Percentiles rank a stretch among this genome's conserved stretches.
Evolutionary conservation across 1,140 invertebrate genomes (phyloP).

Genomic region (Dendrolimus kikuchii): DNA sequence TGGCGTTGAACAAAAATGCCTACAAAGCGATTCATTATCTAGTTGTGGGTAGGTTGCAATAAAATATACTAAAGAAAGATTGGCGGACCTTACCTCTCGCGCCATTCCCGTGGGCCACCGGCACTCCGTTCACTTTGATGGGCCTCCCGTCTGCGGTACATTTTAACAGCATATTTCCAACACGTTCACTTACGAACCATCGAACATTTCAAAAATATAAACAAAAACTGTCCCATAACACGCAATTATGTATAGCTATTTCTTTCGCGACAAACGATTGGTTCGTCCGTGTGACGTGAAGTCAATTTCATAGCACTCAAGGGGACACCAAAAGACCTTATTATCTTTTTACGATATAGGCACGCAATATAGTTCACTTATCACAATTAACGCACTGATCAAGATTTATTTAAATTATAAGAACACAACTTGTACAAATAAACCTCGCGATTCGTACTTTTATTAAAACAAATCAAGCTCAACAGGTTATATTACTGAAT

Average conservation of each 20-base stretch:
- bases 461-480: constrained; percentile 12
- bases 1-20: neutral
- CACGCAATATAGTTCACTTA: constrained; percentile 34
- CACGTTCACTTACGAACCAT: constrained; percentile 47
- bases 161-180: constrained; percentile 63
- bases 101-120: constrained; percentile 53
- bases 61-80: neutral
- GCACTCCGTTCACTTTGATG: constrained; percentile 61
- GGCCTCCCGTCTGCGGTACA: constrained; percentile 64
- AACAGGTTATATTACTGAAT: constrained; percentile 21
- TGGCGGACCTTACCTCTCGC: constrained; percentile 51
- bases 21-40: neutral
- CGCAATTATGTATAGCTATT: constrained; percentile 18
- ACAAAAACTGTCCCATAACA: constrained; percentile 38
- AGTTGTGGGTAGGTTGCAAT: too few relatives aligned
- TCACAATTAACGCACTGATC: constrained; percentile 23
- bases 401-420: constrained; percentile 11
- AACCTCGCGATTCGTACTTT: constrained; percentile 6
- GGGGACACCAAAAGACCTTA: constrained; percentile 46
- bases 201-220: constrained; percentile 24
- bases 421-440: constrained; percentile 8
- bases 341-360: constrained; percentile 32
- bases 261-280: constrained; percentile 55
- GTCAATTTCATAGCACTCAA: constrained; percentile 60
- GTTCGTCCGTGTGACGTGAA: constrained; percentile 55